Conservation (phyloP, 2,113 vertebrate genomes). For the Trinectes maculatus region DNA sequence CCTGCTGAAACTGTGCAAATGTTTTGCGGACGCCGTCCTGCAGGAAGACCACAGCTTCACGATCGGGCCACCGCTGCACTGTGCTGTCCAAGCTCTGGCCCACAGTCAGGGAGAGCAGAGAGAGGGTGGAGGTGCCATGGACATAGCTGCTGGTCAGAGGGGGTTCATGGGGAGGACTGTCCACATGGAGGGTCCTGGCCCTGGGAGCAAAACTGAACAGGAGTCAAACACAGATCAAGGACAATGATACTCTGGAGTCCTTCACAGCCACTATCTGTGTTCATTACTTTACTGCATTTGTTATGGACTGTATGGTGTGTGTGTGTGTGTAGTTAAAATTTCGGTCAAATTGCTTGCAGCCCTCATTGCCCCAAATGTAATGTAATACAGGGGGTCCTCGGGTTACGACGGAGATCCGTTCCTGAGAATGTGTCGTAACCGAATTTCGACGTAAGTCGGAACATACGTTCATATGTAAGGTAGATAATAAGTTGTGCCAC, state of each 20-base stretch:
- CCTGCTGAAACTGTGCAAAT: conserved; percentile 86
- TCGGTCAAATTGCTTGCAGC: too few relatives aligned
- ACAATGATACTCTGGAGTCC: too few relatives aligned
- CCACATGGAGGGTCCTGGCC: conserved; percentile 79
- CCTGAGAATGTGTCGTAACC: too few relatives aligned
- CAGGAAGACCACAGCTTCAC: conserved; percentile 84
- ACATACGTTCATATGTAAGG: too few relatives aligned
- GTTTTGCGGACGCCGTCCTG: conserved; percentile 85
- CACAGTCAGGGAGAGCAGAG: conserved; percentile 82
- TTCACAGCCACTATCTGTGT: too few relatives aligned
- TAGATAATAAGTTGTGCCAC: too few relatives aligned
- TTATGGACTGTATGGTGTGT: too few relatives aligned
- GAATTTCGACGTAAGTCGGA: too few relatives aligned
- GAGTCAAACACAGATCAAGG: neutral
- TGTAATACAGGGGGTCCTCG: too few relatives aligned
- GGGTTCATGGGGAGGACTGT: conserved; percentile 57
- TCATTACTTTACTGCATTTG: neutral
- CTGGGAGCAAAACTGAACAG: conserved; percentile 2
- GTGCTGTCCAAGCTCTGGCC: conserved; percentile 82
- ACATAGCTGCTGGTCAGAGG: conserved; percentile 85
- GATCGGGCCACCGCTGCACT: conserved; percentile 78
- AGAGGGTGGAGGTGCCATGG: conserved; percentile 75
- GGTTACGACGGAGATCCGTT: too few relatives aligned
- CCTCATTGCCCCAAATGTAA: too few relatives aligned
- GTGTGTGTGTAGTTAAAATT: too few relatives aligned